phyloP scores from a whole-genome alignment of 1,140 invertebrate genomes.

The Papilio helenus region DNA sequence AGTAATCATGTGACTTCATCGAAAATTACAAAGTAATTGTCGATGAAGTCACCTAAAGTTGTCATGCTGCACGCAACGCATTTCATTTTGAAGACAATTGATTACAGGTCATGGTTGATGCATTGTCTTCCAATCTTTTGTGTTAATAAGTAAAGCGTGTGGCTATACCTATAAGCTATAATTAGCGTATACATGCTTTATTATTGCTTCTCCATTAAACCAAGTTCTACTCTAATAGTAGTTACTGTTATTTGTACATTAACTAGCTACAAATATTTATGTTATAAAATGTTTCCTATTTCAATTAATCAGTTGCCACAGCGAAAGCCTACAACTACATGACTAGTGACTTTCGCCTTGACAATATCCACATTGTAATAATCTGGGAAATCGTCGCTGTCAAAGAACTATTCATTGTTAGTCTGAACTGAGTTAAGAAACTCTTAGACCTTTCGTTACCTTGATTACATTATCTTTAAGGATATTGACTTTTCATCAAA shows the following conservation, averaged over 20 bases:
- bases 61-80: slow-evolving; percentile 5
- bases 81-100: slow-evolving; percentile 6
- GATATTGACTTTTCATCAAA: not conserved
- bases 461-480: not conserved
- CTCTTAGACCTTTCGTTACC: not conserved
- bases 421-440: not conserved
- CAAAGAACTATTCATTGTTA: not conserved
- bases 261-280: not conserved
- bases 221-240: not conserved
- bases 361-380: slow-evolving; percentile 19
- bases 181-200: not conserved
- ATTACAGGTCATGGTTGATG: slow-evolving; percentile 1
- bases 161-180: not conserved
- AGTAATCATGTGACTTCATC: slow-evolving; percentile 1
- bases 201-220: not conserved
- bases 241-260: not conserved
- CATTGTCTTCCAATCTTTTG: not conserved
- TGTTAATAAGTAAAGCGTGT: not conserved
- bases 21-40: too few species aligned
- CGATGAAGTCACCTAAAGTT: too few species aligned
- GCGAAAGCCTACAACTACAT: not conserved
- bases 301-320: not conserved
- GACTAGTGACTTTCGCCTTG: slow-evolving; percentile 15
- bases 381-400: not conserved
- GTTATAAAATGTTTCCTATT: not conserved